phyloP scores from a whole-genome alignment of 2,888 invertebrate genomes.

The Cerceris rybyensis region DNA sequence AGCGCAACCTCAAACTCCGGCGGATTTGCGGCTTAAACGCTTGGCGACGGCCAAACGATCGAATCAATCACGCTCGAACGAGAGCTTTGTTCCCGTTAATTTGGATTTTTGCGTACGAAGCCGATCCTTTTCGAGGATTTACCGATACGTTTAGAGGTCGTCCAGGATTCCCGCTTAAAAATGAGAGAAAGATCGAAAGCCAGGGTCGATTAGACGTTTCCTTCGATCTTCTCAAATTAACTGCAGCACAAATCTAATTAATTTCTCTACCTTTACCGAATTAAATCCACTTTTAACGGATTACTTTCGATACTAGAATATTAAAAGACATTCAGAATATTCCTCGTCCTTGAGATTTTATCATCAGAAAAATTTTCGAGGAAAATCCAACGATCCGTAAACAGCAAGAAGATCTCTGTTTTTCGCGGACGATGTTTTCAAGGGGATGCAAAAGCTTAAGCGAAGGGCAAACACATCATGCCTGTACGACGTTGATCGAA shows the following conservation, averaged over 20 bases:
- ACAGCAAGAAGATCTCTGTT: too few species aligned
- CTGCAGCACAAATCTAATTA: background rate
- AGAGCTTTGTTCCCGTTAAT: conserved; percentile 60
- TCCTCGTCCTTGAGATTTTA: too few species aligned
- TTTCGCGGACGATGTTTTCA: background rate
- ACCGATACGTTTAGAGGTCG: conserved; percentile 37
- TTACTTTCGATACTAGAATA: too few species aligned
- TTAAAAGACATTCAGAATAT: too few species aligned
- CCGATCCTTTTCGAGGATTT: conserved; percentile 36
- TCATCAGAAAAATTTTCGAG: too few species aligned
- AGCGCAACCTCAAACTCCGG: conserved; percentile 47
- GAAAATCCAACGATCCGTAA: too few species aligned
- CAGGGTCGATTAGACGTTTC: conserved; percentile 17
- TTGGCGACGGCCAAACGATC: conserved; percentile 60
- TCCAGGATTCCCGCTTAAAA: conserved; percentile 1
- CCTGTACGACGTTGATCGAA: background rate
- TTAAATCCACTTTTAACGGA: too few species aligned
- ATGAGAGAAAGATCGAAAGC: background rate
- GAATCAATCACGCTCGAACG: conserved; percentile 63
- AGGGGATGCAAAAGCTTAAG: background rate
- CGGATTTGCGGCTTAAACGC: conserved; percentile 61
- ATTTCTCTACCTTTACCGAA: background rate
- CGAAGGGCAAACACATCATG: background rate
- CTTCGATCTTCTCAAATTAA: background rate
- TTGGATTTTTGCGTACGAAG: conserved; percentile 47